Evolutionary conservation across 2,888 invertebrate genomes (phyloP).

Genomic region (Gari tellinella): DNA sequence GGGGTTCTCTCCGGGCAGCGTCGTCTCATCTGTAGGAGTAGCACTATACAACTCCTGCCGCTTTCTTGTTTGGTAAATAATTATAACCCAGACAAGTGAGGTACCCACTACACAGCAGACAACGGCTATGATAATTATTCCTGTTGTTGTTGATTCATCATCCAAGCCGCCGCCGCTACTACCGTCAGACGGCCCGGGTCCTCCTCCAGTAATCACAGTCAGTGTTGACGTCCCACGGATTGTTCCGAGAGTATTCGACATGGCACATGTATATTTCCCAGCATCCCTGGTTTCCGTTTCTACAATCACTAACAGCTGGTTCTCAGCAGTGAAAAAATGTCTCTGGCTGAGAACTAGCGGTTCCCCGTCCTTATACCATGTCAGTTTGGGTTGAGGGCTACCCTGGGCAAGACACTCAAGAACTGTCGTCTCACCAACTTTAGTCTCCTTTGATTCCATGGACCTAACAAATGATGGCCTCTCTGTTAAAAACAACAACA

Average conservation of each 20-base stretch:
- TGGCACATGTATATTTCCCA: constrained; percentile 95
- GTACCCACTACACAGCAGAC: constrained; percentile 96
- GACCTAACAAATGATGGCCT: constrained; percentile 94
- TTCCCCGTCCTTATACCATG: constrained; percentile 94
- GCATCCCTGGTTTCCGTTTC: constrained; percentile 91
- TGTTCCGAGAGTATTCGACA: constrained; percentile 93
- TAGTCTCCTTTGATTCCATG: constrained; percentile 93
- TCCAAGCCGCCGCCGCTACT: constrained; percentile 86
- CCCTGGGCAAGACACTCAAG: constrained; percentile 95
- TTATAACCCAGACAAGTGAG: constrained; percentile 95
- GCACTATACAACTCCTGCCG: constrained; percentile 81
- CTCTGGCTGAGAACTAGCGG: constrained; percentile 90
- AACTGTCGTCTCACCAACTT: constrained; percentile 93
- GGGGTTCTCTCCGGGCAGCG: constrained; percentile 79
- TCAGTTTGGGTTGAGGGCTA: constrained; percentile 91
- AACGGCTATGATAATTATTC: constrained; percentile 94
- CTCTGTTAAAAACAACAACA: constrained; percentile 86
- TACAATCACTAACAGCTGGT: constrained; percentile 94
- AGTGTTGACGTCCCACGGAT: constrained; percentile 90
- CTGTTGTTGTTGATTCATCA: constrained; percentile 90
- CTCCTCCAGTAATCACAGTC: constrained; percentile 87
- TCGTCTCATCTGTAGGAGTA: constrained; percentile 81
- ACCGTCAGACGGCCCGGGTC: constrained; percentile 7
- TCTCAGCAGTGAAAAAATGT: constrained; percentile 94
- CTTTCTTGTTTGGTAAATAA: constrained; percentile 93